Percentiles rank a stretch among this genome's conserved stretches.
phyloP scores from a whole-genome alignment of 1,140 invertebrate genomes.

The Lasioglossum albipes region DNA sequence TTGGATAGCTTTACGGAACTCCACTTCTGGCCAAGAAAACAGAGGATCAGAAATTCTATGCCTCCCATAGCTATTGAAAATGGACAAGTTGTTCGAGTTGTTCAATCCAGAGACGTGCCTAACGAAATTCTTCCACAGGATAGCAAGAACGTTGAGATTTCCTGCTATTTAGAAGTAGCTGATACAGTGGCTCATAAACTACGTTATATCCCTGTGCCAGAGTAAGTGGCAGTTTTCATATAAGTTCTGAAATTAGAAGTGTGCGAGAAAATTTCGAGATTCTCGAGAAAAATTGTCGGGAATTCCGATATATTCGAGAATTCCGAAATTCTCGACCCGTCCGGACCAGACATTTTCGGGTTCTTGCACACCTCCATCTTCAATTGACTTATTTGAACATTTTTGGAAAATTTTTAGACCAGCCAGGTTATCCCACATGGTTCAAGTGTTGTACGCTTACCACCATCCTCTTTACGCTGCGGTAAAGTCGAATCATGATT shows the following conservation, averaged over 20 bases:
- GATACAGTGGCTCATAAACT: slow-evolving; percentile 80
- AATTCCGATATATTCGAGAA: too few relatives aligned
- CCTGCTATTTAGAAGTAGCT: slow-evolving; percentile 82
- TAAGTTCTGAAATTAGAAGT: too few relatives aligned
- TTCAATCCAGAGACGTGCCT: slow-evolving; percentile 66
- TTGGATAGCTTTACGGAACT: slow-evolving; percentile 73
- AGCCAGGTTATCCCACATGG: slow-evolving; percentile 61
- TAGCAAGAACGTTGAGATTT: slow-evolving; percentile 45
- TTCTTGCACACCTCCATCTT: too few relatives aligned
- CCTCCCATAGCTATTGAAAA: slow-evolving; percentile 72
- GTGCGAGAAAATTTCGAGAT: too few relatives aligned
- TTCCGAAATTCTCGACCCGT: too few relatives aligned
- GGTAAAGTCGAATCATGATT: slow-evolving; percentile 67
- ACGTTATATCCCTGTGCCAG: slow-evolving; percentile 83
- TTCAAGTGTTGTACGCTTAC: slow-evolving; percentile 77
- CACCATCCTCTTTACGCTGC: slow-evolving; percentile 68
- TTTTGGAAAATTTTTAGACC: slow-evolving; percentile 53
- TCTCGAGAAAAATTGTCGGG: too few relatives aligned
- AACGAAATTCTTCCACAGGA: slow-evolving; percentile 62
- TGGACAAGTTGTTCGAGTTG: slow-evolving; percentile 74
- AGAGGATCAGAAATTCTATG: slow-evolving; percentile 46
- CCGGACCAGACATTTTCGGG: too few relatives aligned
- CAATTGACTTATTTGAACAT: not conserved
- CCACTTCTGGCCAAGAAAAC: slow-evolving; percentile 68
- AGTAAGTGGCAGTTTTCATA: slow-evolving; percentile 70